A percentile compares a stretch with the other conserved stretches of the same genome.
phyloP scores from a whole-genome alignment of 2,113 vertebrate species.

The Alligator sinensis region DNA sequence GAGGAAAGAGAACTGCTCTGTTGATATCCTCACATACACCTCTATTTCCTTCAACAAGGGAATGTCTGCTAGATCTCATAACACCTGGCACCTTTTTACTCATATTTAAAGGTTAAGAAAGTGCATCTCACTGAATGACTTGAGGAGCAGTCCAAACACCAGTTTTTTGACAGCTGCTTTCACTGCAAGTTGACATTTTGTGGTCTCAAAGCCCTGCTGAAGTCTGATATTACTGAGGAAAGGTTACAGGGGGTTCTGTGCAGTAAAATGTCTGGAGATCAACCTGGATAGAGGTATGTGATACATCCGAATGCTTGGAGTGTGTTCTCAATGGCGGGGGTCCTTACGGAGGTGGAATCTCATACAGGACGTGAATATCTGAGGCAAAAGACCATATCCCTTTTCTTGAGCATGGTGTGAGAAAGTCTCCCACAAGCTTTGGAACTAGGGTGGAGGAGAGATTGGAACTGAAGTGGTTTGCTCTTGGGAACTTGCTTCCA shows the following conservation, averaged over 20 bases:
- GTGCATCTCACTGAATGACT: not conserved
- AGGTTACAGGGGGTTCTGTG: not conserved
- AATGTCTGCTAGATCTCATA: not conserved
- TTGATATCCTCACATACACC: no score
- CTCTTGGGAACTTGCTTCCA: not conserved
- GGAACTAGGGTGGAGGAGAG: not conserved
- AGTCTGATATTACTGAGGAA: not conserved
- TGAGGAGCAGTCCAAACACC: not conserved
- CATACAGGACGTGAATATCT: not conserved
- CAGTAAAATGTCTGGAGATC: not conserved
- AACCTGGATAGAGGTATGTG: fast-evolving
- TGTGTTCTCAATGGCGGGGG: not conserved
- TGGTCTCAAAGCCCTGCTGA: not conserved
- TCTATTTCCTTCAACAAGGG: not conserved
- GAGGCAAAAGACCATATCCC: not conserved
- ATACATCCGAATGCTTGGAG: not conserved
- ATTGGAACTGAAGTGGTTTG: not conserved
- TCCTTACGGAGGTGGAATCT: not conserved
- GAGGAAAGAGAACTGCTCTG: not conserved
- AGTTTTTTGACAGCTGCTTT: not conserved
- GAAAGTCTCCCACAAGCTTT: not conserved
- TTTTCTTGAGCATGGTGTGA: not conserved
- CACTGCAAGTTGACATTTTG: conserved; percentile 17
- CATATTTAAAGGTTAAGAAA: conserved; percentile 38
- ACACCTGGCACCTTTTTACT: conserved; percentile 6